Evolutionary conservation across 2,113 vertebrate species (phyloP).

Genomic region (Argyrosomus japonicus): DNA sequence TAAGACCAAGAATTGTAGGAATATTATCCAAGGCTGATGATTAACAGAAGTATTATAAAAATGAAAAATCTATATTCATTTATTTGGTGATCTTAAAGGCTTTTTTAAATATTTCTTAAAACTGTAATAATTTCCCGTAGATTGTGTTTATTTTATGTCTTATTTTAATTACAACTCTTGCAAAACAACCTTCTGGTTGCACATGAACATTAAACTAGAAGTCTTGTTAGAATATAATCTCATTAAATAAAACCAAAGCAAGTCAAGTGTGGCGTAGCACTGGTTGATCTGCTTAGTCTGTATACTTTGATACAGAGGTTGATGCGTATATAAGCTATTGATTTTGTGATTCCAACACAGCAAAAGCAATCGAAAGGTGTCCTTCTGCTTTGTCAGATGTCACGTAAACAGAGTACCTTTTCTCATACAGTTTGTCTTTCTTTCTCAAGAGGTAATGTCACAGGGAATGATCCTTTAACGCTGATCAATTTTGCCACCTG

Average conservation of each 20-base stretch:
- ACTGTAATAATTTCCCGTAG: no score
- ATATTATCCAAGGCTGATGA: not conserved
- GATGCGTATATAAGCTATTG: conserved; percentile 73
- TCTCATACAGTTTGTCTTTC: conserved; percentile 62
- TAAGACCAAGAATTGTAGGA: not conserved
- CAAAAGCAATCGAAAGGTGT: conserved; percentile 69
- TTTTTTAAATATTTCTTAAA: not conserved
- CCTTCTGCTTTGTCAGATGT: conserved; percentile 74
- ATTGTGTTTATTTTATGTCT: no score
- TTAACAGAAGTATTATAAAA: not conserved
- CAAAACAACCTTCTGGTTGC: not conserved
- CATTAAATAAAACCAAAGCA: conserved; percentile 17
- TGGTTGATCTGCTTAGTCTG: conserved; percentile 50
- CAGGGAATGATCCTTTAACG: conserved; percentile 75
- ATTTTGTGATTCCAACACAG: conserved; percentile 73
- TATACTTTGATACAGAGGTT: conserved; percentile 51
- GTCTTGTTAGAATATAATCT: conserved; percentile 34
- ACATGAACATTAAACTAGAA: not conserved
- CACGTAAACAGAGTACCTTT: conserved; percentile 73
- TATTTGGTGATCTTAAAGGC: not conserved
- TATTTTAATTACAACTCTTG: no score
- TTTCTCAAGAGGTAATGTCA: conserved; percentile 73
- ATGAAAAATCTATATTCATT: not conserved
- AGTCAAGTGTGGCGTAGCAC: conserved; percentile 21
- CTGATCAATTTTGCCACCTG: conserved; percentile 80